These are phyloP conservation scores for Erythrolamprus reginae DNA, from an alignment of 2,113 vertebrate species.

Conservation along the genomic window DNA sequence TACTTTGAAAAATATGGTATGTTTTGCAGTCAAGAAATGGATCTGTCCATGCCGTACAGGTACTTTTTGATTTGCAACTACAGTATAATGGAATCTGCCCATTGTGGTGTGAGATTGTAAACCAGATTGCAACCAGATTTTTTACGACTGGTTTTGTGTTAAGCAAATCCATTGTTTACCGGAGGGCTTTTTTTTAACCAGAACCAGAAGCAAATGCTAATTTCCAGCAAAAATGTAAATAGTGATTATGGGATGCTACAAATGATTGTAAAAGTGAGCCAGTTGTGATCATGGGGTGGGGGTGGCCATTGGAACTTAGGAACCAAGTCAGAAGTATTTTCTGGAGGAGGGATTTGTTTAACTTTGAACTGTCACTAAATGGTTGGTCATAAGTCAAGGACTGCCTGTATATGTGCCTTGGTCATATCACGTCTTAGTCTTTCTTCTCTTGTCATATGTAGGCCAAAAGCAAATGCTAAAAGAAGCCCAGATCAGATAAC, in stretches of 20 bases:
- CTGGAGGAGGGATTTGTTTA: neutral
- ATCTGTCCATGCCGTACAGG: neutral
- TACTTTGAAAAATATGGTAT: neutral
- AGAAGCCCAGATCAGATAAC: neutral
- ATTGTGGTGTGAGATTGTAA: neutral
- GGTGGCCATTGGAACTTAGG: neutral
- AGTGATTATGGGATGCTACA: neutral
- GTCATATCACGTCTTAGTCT: neutral
- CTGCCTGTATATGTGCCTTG: neutral
- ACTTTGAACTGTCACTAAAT: neutral
- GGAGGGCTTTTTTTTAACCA: neutral
- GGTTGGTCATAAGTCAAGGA: neutral
- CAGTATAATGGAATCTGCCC: neutral
- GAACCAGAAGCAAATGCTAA: neutral
- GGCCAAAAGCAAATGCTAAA: neutral
- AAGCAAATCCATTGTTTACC: neutral
- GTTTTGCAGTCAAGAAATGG: neutral
- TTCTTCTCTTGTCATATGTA: neutral
- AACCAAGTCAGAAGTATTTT: neutral
- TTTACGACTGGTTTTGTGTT: neutral
- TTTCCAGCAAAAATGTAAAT: neutral
- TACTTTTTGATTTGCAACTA: neutral
- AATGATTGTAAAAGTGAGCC: neutral
- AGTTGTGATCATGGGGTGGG: neutral
- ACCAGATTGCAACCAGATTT: neutral